Conservation (phyloP, 1,140 invertebrate species). For the Marisa cornuarietis region DNA sequence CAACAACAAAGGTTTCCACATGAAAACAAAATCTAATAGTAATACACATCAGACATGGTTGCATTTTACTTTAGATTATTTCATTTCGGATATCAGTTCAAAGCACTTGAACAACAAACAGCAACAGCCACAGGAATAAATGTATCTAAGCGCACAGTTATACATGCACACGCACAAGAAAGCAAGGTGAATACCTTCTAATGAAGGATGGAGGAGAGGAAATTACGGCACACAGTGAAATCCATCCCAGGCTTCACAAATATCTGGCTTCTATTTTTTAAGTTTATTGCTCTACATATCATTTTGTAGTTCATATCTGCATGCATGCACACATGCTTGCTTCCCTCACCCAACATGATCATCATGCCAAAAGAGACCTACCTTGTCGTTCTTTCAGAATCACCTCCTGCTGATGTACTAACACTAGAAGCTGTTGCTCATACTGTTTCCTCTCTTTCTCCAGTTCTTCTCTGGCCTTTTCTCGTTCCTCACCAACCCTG, state of each 20-base stretch:
- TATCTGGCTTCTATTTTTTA: neutral
- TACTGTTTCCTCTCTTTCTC: conserved; percentile 42
- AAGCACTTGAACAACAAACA: too few species aligned
- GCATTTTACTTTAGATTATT: neutral
- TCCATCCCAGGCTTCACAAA: neutral
- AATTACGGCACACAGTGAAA: too few species aligned
- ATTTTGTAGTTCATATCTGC: too few species aligned
- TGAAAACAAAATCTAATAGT: neutral
- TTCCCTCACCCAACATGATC: neutral
- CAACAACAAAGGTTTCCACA: conserved; percentile 27
- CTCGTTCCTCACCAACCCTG: conserved; percentile 52
- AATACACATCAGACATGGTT: neutral
- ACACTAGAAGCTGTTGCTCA: conserved; percentile 39
- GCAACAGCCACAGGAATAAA: too few species aligned
- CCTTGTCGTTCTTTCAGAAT: conserved; percentile 47
- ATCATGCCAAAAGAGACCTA: neutral
- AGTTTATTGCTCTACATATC: too few species aligned
- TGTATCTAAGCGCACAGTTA: too few species aligned
- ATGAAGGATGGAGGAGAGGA: too few species aligned
- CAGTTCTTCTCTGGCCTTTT: conserved; percentile 35
- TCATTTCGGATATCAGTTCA: neutral
- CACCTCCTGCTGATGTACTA: conserved; percentile 46
- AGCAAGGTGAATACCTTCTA: too few species aligned
- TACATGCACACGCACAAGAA: neutral
- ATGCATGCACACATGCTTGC: neutral